Percentiles rank a stretch among this genome's conserved stretches.
Conservation (phyloP, 2,113 vertebrate species). For the Bos indicus region DNA sequence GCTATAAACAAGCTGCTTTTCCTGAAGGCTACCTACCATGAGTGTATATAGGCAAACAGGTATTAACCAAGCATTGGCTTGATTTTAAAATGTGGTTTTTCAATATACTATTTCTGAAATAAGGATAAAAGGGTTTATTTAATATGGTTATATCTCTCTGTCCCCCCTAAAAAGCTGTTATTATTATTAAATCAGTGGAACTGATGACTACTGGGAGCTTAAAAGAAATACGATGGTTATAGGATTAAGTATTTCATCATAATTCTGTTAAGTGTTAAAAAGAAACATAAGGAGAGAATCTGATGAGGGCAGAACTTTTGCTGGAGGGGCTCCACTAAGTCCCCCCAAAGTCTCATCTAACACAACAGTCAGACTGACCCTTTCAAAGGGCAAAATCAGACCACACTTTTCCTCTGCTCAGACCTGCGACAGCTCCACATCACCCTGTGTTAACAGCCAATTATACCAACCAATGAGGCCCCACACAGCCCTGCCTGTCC, state of each 20-base stretch:
- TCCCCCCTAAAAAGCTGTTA: neutral
- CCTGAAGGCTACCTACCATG: neutral
- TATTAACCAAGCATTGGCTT: neutral
- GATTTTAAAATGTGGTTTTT: neutral
- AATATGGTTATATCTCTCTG: neutral
- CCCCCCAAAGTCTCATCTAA: neutral
- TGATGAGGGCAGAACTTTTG: neutral
- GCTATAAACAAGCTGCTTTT: neutral
- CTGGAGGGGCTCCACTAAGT: neutral
- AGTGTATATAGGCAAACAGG: neutral
- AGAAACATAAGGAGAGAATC: neutral
- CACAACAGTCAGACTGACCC: neutral
- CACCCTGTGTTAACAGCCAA: neutral
- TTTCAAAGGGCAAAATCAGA: neutral
- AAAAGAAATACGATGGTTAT: conserved; percentile 22
- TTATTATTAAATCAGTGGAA: conserved; percentile 15
- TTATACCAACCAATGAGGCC: neutral
- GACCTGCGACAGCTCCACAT: neutral
- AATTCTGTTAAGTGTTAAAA: neutral
- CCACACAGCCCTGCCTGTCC: neutral
- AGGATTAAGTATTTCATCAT: conserved; percentile 29
- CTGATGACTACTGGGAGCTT: neutral
- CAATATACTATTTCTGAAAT: conserved; percentile 14
- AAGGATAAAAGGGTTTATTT: neutral
- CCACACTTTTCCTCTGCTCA: neutral